Base-by-base conservation (phyloP, 2,113 vertebrate genomes). In the Charina bottae region DNA sequence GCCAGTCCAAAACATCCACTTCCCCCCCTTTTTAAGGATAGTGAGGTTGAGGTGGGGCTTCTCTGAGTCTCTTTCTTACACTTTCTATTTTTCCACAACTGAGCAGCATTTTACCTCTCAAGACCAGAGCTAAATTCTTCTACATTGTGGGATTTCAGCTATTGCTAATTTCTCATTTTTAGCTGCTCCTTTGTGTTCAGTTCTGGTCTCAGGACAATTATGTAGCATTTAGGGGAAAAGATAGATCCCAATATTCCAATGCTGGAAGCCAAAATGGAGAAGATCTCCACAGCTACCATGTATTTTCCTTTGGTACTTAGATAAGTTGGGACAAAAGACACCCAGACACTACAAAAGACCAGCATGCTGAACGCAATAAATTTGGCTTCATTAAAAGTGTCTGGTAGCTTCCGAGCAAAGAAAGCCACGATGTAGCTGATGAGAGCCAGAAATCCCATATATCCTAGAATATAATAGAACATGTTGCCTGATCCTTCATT, bases 371-470 rank as follows among this genome's bases (percentile, higher is more conserved):
- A 89, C 23, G 88, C 68, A 64, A 89, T 89, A n/a, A 54, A 89
- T 19, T 89, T 89, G 88, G 88, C 88, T 54, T 89, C 88, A 89
- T 89, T 89, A 68, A 89, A 89, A 33, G 60, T 33, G 88, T 72
- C 88, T 21, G 88, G 88, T 3, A 89, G 26, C 46, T 89, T 89
- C 13, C 62, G 46, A 23, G 88, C 88, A 72, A 89, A 72, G 62
- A 89, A 89, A 72, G 88, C 88, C 60, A 89, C 15, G 11, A 54
- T 53, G 62, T 72, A 72, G 60, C 88, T 89, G 46, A 72, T 11
- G 6, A 89, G 88, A 89, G 88, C 88, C 17, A 89, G 60, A 21
- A 89, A n/a, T 13, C 62, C 88, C 88, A 72, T 28, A 58, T 85
- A 90, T 1, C 89, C 89, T 10, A 90, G 26, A 60, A 83, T 2